Evolutionary conservation across 2,113 vertebrate genomes (phyloP).

Genomic region (Scomber colias): DNA sequence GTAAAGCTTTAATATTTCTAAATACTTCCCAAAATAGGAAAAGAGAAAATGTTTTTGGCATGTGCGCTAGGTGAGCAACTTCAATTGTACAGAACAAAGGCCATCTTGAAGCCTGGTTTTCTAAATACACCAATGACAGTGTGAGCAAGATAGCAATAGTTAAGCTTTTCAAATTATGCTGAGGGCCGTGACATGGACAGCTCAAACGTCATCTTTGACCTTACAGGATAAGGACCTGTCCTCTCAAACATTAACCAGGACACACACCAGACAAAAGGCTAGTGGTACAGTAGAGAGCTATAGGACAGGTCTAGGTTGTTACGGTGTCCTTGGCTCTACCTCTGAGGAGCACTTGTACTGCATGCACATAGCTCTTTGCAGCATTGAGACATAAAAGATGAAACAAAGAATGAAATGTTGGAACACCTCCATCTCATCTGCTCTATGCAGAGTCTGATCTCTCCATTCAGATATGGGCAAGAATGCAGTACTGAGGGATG

Average conservation of each 20-base stretch:
- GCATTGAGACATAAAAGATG: constrained; percentile 30
- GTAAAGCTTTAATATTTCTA: not conserved
- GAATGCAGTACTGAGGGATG: constrained; percentile 53
- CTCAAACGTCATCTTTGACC: constrained; percentile 10
- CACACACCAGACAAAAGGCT: not conserved
- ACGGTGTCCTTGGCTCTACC: not conserved
- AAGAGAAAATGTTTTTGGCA: not conserved
- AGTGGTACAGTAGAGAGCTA: not conserved
- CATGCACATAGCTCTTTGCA: not conserved
- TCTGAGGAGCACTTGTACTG: not conserved
- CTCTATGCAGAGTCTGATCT: constrained; percentile 44
- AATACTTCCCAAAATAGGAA: not conserved
- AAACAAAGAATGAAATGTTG: constrained; percentile 32
- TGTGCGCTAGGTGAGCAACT: not conserved
- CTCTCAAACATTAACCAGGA: not conserved
- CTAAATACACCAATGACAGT: not conserved
- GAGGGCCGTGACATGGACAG: not conserved
- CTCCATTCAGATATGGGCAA: constrained; percentile 59
- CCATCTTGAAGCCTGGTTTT: not conserved
- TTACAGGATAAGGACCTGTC: not conserved
- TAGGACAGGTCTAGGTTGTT: not conserved
- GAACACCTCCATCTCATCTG: constrained; percentile 42
- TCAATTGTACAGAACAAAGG: constrained; percentile 3
- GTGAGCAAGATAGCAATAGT: too few species aligned
- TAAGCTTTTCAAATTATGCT: not conserved